Percentiles rank a stretch among this genome's conserved stretches.
These are phyloP conservation scores for Xestia ashworthii DNA, from an alignment of 2,888 invertebrate genomes.

Conservation along the genomic window DNA sequence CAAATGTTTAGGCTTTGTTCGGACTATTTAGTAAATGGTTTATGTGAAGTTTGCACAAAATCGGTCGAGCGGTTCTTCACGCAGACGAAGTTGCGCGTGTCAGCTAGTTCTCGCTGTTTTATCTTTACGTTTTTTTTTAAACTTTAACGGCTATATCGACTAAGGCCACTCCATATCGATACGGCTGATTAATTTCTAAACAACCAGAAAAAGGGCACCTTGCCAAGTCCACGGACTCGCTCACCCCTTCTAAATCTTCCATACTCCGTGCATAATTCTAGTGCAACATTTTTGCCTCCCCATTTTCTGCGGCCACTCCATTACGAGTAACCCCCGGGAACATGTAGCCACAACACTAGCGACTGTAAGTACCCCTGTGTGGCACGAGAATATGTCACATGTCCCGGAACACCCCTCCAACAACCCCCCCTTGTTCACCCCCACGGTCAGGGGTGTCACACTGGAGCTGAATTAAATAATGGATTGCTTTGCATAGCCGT, in stretches of 20 bases:
- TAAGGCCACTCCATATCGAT: too few relatives aligned
- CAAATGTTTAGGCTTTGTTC: too few relatives aligned
- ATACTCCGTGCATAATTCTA: slow-evolving; percentile 60
- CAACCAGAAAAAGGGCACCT: neutral
- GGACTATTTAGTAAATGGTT: too few relatives aligned
- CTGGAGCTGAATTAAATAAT: slow-evolving; percentile 81
- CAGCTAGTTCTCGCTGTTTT: too few relatives aligned
- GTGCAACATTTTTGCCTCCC: slow-evolving; percentile 69
- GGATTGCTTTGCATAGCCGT: slow-evolving; percentile 78
- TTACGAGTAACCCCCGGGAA: slow-evolving; percentile 80
- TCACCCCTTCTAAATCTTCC: slow-evolving; percentile 27
- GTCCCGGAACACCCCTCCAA: slow-evolving; percentile 74
- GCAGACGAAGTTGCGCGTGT: too few relatives aligned
- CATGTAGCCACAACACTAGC: slow-evolving; percentile 79
- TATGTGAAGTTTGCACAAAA: too few relatives aligned
- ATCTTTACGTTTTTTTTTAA: neutral
- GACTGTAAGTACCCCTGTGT: slow-evolving; percentile 81
- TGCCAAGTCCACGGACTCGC: neutral
- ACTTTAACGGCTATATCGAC: neutral
- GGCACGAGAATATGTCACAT: slow-evolving; percentile 87
- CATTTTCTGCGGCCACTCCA: slow-evolving; percentile 78
- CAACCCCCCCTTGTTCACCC: slow-evolving; percentile 64
- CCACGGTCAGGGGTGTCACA: slow-evolving; percentile 73
- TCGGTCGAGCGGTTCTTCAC: too few relatives aligned
- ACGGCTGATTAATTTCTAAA: neutral